phyloP scores from a whole-genome alignment of 1,140 invertebrate genomes.

The Zaprionus inermis region DNA sequence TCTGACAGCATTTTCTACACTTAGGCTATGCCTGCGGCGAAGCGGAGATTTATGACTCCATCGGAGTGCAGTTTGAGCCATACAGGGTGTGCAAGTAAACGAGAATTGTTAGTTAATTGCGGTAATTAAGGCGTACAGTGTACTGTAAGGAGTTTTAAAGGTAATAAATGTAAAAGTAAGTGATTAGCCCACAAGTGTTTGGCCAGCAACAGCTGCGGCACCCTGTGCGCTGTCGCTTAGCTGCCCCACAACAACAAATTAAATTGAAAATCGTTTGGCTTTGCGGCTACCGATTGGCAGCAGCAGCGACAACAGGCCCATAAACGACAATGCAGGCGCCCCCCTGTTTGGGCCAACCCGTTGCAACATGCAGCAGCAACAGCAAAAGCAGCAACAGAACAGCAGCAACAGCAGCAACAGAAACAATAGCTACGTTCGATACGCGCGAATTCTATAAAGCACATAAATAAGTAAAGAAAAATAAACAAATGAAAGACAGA shows the following conservation, averaged over 20 bases:
- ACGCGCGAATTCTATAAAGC: conserved; percentile 68
- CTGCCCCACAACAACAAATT: conserved; percentile 49
- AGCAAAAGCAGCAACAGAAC: too few species aligned
- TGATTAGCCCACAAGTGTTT: neutral
- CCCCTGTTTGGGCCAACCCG: conserved; percentile 33
- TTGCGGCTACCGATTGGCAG: conserved; percentile 53
- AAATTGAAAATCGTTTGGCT: conserved; percentile 67
- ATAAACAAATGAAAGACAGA: conserved; percentile 27
- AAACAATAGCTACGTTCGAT: conserved; percentile 63
- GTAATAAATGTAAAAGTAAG: neutral
- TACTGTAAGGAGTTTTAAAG: neutral
- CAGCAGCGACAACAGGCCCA: conserved; percentile 45
- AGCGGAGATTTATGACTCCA: conserved; percentile 7
- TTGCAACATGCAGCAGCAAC: conserved; percentile 54
- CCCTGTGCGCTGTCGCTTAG: conserved; percentile 1
- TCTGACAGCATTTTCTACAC: neutral
- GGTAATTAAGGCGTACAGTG: neutral
- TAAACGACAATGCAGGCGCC: conserved; percentile 46
- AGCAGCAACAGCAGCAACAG: conserved; percentile 37
- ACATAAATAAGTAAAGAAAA: conserved; percentile 50
- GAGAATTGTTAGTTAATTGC: neutral
- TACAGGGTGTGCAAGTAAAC: conserved; percentile 26
- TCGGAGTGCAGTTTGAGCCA: conserved; percentile 24
- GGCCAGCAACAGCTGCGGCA: conserved; percentile 35
- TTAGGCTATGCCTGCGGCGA: neutral